Percentiles rank a stretch among this genome's conserved stretches.
Evolutionary conservation across 2,888 invertebrate genomes (phyloP).

Genomic region (Sinohyriopsis cumingii): DNA sequence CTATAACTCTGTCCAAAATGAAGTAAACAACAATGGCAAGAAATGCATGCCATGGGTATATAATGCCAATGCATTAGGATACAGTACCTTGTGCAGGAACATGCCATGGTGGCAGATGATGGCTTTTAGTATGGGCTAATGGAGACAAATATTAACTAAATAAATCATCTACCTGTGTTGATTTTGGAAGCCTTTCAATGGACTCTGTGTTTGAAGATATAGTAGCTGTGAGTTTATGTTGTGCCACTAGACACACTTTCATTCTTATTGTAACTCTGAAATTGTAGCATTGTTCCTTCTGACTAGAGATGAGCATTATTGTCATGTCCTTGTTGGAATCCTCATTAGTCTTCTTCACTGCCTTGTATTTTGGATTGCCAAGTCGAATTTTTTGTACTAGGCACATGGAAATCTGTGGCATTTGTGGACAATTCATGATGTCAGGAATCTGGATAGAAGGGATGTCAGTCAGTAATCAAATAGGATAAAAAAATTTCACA

Average conservation of each 20-base stretch:
- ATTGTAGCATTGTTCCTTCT: slow-evolving; percentile 46
- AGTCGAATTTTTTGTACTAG: slow-evolving; percentile 15
- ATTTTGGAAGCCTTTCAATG: slow-evolving; percentile 33
- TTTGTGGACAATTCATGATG: slow-evolving; percentile 33
- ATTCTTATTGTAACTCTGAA: slow-evolving; percentile 26
- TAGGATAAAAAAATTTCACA: not conserved
- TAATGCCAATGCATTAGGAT: no score
- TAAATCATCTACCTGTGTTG: slow-evolving; percentile 28
- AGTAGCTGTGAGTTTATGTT: slow-evolving; percentile 47
- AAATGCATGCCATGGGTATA: no score
- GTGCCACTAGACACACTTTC: slow-evolving; percentile 37
- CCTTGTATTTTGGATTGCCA: slow-evolving; percentile 31
- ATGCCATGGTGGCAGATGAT: no score
- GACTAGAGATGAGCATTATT: slow-evolving; percentile 33
- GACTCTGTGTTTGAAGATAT: slow-evolving; percentile 52
- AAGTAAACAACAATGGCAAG: no score
- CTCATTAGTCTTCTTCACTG: slow-evolving; percentile 27
- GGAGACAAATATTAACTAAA: not conserved
- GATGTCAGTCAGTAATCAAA: slow-evolving; percentile 40
- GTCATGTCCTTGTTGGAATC: slow-evolving; percentile 17
- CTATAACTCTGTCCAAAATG: no score
- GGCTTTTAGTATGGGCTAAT: no score
- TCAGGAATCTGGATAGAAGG: slow-evolving; percentile 55
- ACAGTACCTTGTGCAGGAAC: no score
- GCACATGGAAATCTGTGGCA: not conserved